Evolutionary conservation across 2,797 vertebrate genomes (phyloP).

Genomic region (Pseudocheirus occidentalis): DNA sequence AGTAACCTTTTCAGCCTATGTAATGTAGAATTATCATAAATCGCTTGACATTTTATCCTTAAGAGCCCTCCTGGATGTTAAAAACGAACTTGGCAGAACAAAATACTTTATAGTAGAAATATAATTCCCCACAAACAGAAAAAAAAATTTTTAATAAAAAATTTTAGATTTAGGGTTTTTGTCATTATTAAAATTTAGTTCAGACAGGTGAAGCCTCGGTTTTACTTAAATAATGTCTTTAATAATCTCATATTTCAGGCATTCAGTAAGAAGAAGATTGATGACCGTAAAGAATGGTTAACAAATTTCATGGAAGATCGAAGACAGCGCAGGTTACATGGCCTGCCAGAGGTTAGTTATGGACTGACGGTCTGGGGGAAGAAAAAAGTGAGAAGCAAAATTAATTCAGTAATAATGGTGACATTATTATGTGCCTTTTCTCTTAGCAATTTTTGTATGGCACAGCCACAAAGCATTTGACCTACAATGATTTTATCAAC

Average conservation of each 20-base stretch:
- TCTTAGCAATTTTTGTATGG: slow-evolving; percentile 98
- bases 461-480: slow-evolving; percentile 93
- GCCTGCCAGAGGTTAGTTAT: slow-evolving; percentile 93
- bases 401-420: slow-evolving; percentile 61
- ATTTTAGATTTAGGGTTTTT: slow-evolving; percentile 46
- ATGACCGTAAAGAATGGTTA: slow-evolving; percentile 98
- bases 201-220: neutral
- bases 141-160: neutral
- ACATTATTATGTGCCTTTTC: slow-evolving; percentile 72
- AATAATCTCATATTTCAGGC: slow-evolving; percentile 87
- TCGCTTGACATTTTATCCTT: neutral
- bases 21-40: neutral
- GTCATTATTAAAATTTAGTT: slow-evolving; percentile 42
- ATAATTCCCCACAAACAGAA: slow-evolving; percentile 41
- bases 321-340: slow-evolving; percentile 95
- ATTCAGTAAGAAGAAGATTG: slow-evolving; percentile 99
- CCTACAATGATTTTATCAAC: slow-evolving; percentile 99
- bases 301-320: slow-evolving; percentile 99
- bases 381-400: slow-evolving; percentile 39
- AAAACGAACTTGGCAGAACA: slow-evolving; percentile 39
- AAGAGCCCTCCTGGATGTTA: neutral
- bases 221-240: slow-evolving; percentile 56
- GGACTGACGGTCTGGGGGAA: slow-evolving; percentile 46
- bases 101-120: slow-evolving; percentile 26
- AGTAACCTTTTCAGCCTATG: neutral